Evolutionary conservation across 2,113 vertebrate genomes (phyloP).

Genomic region (Rostratula benghalensis): DNA sequence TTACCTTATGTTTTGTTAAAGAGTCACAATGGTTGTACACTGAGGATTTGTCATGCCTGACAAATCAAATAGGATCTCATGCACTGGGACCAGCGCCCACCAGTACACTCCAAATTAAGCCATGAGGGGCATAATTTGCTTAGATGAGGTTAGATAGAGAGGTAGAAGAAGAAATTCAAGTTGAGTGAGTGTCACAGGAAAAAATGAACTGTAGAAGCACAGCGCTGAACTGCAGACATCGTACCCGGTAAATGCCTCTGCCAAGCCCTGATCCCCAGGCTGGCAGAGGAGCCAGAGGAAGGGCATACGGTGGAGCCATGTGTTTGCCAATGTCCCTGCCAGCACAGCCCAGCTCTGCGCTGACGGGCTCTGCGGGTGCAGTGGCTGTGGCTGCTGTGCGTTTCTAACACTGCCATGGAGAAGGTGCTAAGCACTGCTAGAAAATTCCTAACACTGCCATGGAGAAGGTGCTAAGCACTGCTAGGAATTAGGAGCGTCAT

Average conservation of each 20-base stretch:
- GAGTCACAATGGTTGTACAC: neutral
- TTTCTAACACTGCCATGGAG: neutral
- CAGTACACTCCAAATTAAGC: neutral
- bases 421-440: neutral
- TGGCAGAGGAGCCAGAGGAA: neutral
- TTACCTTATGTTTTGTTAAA: neutral
- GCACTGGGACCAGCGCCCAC: neutral
- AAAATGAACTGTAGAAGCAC: accelerated
- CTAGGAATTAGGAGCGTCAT: neutral
- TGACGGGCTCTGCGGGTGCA: neutral
- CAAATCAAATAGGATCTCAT: neutral
- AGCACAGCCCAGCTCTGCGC: neutral
- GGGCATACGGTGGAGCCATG: accelerated
- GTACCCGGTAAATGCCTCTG: neutral
- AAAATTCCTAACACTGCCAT: neutral
- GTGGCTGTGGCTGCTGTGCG: neutral
- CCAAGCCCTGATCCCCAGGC: neutral
- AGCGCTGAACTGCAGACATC: neutral
- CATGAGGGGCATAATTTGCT: neutral
- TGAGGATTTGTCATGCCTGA: neutral
- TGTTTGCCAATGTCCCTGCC: neutral
- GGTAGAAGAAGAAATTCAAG: neutral
- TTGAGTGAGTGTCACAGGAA: neutral
- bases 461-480: neutral
- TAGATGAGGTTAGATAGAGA: neutral